phyloP scores from a whole-genome alignment of 2,113 vertebrate genomes.

The Tychaedon coryphoeus region DNA sequence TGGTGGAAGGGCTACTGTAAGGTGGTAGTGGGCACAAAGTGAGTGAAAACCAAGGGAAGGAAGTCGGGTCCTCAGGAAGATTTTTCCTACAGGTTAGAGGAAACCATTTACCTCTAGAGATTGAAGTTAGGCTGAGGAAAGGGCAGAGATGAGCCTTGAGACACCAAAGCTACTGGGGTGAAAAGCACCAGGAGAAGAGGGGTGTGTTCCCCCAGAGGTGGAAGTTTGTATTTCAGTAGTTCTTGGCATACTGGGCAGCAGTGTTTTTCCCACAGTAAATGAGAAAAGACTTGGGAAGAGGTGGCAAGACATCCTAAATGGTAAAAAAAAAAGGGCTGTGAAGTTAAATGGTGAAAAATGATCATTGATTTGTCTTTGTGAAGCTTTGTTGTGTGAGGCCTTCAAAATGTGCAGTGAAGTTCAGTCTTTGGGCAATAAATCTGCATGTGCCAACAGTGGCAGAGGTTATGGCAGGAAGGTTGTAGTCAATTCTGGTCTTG shows the following conservation, averaged over 20 bases:
- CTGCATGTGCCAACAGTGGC: fast-evolving
- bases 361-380: neutral
- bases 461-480: neutral
- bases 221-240: neutral
- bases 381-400: neutral
- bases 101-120: neutral
- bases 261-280: neutral
- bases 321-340: neutral
- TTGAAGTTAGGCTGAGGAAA: neutral
- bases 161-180: fast-evolving
- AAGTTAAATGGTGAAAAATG: neutral
- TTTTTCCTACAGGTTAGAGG: neutral
- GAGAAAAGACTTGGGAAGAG: neutral
- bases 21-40: neutral
- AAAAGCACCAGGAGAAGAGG: neutral
- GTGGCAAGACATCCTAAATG: neutral
- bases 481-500: neutral
- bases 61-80: fast-evolving
- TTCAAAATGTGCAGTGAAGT: fast-evolving
- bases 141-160: neutral
- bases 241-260: neutral
- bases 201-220: fast-evolving
- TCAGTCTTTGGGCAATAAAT: neutral
- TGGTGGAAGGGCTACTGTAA: neutral
- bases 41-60: neutral